phyloP scores from a whole-genome alignment of 2,797 vertebrate species.

The Denticeps clupeoides region DNA sequence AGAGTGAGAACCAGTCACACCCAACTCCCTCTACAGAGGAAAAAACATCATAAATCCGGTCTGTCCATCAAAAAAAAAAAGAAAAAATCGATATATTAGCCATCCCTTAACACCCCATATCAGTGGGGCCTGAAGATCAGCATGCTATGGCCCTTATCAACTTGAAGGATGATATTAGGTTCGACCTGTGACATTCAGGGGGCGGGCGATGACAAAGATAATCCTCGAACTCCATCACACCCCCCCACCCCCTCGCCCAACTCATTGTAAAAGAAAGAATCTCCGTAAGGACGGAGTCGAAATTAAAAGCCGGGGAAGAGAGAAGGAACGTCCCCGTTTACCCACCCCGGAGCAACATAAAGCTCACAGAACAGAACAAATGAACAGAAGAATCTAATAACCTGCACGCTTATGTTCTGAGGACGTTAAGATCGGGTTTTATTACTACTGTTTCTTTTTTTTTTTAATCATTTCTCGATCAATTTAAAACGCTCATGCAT shows the following conservation, averaged over 20 bases:
- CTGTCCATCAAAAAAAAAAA: neutral
- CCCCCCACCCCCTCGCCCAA: no score
- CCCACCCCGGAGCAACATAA: no score
- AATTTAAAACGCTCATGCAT: constrained; percentile 31
- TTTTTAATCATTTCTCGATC: constrained; percentile 18
- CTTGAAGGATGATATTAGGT: constrained; percentile 23
- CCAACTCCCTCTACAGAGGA: neutral
- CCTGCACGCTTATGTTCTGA: constrained; percentile 22
- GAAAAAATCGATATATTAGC: neutral
- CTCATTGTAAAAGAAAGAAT: no score
- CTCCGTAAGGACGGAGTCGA: no score
- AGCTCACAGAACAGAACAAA: neutral
- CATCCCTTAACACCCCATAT: constrained; percentile 1
- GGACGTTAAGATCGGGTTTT: constrained; percentile 19
- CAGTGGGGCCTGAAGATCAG: constrained; percentile 16
- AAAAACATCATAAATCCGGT: neutral
- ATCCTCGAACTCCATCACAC: constrained; percentile 11
- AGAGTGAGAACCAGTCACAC: constrained; percentile 5
- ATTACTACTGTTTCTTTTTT: no score
- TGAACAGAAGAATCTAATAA: constrained; percentile 22
- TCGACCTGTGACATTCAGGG: constrained; percentile 15
- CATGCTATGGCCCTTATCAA: constrained; percentile 25
- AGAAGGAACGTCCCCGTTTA: no score
- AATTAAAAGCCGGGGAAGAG: no score
- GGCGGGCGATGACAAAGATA: constrained; percentile 22